These are phyloP conservation scores for Microhierax caerulescens DNA, from an alignment of 2,797 vertebrate genomes.

Conservation along the genomic window DNA sequence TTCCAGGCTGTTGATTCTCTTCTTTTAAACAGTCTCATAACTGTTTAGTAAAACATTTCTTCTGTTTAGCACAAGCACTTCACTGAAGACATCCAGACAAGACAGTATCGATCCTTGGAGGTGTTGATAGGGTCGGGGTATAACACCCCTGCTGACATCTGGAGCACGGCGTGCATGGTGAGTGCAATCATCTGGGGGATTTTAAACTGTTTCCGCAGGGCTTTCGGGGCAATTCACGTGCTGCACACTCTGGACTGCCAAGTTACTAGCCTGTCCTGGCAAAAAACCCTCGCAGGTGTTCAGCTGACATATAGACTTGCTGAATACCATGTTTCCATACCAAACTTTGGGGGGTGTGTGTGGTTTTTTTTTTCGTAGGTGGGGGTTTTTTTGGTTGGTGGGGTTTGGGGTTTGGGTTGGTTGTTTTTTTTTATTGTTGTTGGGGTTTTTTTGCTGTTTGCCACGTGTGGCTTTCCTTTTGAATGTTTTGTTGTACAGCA, in stretches of 20 bases:
- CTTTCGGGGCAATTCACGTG: neutral
- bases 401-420: too few relatives aligned
- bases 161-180: slow-evolving; percentile 85
- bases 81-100: slow-evolving; percentile 90
- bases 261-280: neutral
- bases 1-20: neutral
- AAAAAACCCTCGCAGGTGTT: neutral
- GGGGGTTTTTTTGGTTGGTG: too few relatives aligned
- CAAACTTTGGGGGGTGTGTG: neutral
- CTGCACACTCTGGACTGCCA: neutral
- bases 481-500: neutral
- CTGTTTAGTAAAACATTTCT: neutral
- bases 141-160: slow-evolving; percentile 82
- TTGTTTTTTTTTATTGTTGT: too few relatives aligned
- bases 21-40: neutral
- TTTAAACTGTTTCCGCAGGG: neutral
- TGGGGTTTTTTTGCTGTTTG: neutral
- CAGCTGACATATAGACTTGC: neutral
- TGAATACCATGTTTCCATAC: neutral
- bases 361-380: too few relatives aligned
- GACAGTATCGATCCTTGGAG: slow-evolving; percentile 81
- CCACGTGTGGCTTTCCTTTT: neutral
- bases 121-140: slow-evolving; percentile 82
- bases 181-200: neutral
- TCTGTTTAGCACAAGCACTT: slow-evolving; percentile 89